phyloP scores from a whole-genome alignment of 2,113 vertebrate species.

The Eudyptes chrysolophus region DNA sequence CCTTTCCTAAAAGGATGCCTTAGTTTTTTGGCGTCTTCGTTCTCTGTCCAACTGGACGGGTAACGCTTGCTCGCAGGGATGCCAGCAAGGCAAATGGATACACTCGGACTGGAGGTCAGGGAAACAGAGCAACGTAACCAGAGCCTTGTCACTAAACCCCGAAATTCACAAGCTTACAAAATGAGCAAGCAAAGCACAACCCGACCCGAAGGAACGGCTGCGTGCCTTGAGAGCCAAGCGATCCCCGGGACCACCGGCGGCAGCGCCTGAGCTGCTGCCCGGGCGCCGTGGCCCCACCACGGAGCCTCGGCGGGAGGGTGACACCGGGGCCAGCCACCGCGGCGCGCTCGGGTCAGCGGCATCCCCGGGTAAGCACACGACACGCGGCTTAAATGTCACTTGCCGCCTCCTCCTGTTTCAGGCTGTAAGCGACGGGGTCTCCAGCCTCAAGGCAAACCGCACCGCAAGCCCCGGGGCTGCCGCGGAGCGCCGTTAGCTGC shows the following conservation, averaged over 20 bases:
- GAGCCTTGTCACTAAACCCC: neutral
- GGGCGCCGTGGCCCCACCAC: neutral
- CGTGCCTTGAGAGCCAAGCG: neutral
- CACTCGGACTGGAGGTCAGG: accelerated
- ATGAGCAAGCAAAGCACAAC: accelerated
- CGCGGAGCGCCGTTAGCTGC: neutral
- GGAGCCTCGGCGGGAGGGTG: neutral
- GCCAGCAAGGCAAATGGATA: accelerated
- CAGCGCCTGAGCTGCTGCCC: neutral
- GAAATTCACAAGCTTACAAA: accelerated
- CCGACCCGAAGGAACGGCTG: neutral
- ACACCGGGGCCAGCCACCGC: neutral
- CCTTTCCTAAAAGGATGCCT: neutral
- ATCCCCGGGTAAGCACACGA: neutral
- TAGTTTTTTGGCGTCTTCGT: accelerated
- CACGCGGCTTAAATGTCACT: neutral
- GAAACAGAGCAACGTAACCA: too few relatives aligned
- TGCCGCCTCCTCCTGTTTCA: neutral
- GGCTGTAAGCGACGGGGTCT: neutral
- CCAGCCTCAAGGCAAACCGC: too few relatives aligned
- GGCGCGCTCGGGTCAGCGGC: neutral
- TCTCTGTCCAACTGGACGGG: accelerated
- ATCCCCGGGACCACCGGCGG: neutral
- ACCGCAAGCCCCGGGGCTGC: neutral
- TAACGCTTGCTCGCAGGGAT: accelerated